phyloP scores from a whole-genome alignment of 35 echinoderm and acorn worm species.

The Ophiothrix spiculata region DNA sequence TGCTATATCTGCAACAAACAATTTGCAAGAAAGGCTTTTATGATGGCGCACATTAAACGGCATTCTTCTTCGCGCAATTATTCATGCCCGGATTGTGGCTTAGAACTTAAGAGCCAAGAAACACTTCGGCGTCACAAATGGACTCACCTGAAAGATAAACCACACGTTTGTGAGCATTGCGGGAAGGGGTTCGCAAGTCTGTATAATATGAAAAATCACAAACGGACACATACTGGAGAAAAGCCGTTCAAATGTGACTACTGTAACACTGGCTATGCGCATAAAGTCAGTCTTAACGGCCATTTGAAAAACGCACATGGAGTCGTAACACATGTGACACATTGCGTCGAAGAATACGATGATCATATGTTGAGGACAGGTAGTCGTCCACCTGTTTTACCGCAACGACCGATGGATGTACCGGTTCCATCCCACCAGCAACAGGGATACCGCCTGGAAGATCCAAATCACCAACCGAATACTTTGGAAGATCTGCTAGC shows the following conservation, averaged over 20 bases:
- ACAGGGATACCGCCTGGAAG: background rate
- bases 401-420: background rate
- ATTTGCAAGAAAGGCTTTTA: background rate
- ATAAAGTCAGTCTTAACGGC: slow-evolving; percentile 74
- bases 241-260: slow-evolving; percentile 69
- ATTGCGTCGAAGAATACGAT: background rate
- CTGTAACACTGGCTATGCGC: slow-evolving; percentile 55
- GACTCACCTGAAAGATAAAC: slow-evolving; percentile 52
- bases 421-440: background rate
- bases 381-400: background rate
- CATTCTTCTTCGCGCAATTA: background rate
- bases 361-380: background rate
- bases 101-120: slow-evolving; percentile 21
- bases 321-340: slow-evolving; percentile 21
- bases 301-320: slow-evolving; percentile 68
- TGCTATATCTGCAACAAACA: background rate
- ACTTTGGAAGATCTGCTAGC: background rate
- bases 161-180: slow-evolving; percentile 44
- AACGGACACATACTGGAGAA: slow-evolving; percentile 66
- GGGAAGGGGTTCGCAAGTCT: slow-evolving; percentile 52
- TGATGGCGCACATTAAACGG: background rate
- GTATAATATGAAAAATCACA: slow-evolving; percentile 55
- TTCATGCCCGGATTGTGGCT: slow-evolving; percentile 42
- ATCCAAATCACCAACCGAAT: background rate
- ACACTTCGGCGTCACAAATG: slow-evolving; percentile 33